A percentile compares a stretch with the other conserved stretches of the same genome.
Evolutionary conservation across 2,113 vertebrate genomes (phyloP).

Genomic region (Zosterops borbonicus): DNA sequence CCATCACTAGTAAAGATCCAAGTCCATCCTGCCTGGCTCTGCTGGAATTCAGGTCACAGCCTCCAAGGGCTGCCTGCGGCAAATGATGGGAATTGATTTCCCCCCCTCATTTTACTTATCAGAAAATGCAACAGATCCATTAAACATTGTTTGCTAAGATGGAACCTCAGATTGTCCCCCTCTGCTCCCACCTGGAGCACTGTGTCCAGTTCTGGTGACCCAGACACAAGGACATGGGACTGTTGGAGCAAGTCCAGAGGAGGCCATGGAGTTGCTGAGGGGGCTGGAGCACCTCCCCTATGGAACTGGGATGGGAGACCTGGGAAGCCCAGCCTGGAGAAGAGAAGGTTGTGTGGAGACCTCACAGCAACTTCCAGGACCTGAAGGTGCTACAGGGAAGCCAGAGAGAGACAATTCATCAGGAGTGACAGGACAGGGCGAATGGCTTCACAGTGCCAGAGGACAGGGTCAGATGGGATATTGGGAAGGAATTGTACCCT

Average conservation of each 20-base stretch:
- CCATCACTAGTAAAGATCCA: neutral
- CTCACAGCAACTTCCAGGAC: neutral
- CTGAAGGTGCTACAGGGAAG: neutral
- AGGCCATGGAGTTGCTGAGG: neutral
- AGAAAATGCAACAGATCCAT: neutral
- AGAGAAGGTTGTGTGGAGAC: neutral
- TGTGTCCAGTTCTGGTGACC: neutral
- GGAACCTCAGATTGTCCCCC: neutral
- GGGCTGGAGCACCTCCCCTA: neutral
- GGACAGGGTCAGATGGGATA: accelerated
- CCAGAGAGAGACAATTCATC: neutral
- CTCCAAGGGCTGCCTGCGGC: neutral
- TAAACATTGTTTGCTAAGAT: neutral
- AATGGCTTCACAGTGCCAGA: neutral
- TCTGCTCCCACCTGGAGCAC: neutral
- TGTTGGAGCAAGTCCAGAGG: neutral
- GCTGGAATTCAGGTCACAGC: neutral
- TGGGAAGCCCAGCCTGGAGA: neutral
- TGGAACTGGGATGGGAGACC: neutral
- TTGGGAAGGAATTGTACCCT: neutral
- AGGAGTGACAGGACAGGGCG: neutral
- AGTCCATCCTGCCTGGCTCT: neutral
- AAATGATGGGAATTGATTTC: neutral
- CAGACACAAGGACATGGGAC: neutral
- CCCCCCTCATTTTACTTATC: neutral